phyloP scores from a whole-genome alignment of 2,888 invertebrate species.

The Hyposoter dolosus region DNA sequence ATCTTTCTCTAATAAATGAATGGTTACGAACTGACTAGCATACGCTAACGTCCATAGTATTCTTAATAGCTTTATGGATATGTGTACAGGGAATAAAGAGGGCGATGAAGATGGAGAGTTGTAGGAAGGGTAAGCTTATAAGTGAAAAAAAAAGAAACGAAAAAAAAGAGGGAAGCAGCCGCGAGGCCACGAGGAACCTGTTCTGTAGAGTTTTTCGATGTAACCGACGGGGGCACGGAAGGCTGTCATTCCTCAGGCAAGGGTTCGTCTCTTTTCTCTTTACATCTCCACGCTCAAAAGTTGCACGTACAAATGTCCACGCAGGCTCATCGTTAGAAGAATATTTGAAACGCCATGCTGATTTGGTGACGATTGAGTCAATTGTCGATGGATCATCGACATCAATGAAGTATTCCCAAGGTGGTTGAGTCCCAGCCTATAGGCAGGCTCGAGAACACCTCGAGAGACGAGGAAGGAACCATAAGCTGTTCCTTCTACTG shows the following conservation, averaged over 20 bases:
- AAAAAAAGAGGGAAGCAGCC: slow-evolving; percentile 54
- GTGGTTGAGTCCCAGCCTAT: not conserved
- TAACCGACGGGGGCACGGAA: slow-evolving; percentile 21
- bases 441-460: not conserved
- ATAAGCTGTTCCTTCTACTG: not conserved
- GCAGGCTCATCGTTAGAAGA: not conserved
- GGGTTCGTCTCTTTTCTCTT: slow-evolving; percentile 29
- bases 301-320: not conserved
- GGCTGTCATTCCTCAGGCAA: slow-evolving; percentile 26
- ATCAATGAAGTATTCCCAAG: slow-evolving; percentile 16
- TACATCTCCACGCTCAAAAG: slow-evolving; percentile 7
- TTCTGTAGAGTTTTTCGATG: slow-evolving; percentile 60
- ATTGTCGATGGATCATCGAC: slow-evolving; percentile 11
- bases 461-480: not conserved
- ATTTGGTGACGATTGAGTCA: not conserved
- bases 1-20: slow-evolving; percentile 22
- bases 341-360: not conserved
- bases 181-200: slow-evolving; percentile 70
- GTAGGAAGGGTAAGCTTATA: slow-evolving; percentile 42
- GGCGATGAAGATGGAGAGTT: slow-evolving; percentile 20
- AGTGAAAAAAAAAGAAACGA: not conserved
- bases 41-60: not conserved
- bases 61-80: not conserved
- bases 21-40: not conserved
- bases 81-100: not conserved